These are phyloP conservation scores for Malurus alboscapulatus DNA, from an alignment of 2,113 vertebrate species.

Conservation along the genomic window DNA sequence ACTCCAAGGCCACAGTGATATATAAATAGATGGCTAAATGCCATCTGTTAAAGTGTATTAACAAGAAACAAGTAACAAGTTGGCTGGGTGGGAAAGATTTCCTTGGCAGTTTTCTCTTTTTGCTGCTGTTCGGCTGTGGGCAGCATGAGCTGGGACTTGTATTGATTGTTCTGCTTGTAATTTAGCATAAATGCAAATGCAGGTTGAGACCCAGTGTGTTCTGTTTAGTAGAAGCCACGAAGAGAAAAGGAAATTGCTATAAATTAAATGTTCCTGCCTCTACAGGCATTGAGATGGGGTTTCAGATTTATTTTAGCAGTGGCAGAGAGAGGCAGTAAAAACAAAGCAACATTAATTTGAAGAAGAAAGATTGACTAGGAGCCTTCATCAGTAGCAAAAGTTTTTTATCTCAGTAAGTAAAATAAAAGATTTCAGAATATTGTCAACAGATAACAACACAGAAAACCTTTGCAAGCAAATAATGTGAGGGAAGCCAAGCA, in stretches of 20 bases:
- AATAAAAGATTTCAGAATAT: background rate
- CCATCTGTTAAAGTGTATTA: background rate
- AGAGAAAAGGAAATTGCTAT: conserved; percentile 66
- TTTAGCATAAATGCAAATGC: conserved; percentile 70
- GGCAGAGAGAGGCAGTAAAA: conserved; percentile 52
- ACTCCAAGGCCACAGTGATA: background rate
- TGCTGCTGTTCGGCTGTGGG: background rate
- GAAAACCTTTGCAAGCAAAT: background rate
- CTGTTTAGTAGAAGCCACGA: conserved; percentile 63
- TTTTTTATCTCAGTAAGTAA: conserved; percentile 19
- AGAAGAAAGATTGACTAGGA: conserved; percentile 24
- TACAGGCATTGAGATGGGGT: conserved; percentile 60
- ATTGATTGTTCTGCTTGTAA: conserved; percentile 20
- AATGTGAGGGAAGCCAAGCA: background rate
- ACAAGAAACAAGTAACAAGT: background rate
- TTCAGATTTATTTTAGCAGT: conserved; percentile 62
- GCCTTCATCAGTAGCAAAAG: background rate
- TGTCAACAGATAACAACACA: background rate
- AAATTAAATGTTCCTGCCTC: conserved; percentile 73
- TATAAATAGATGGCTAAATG: background rate
- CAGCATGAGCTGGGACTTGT: background rate
- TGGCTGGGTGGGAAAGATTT: background rate
- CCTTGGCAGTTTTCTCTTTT: background rate
- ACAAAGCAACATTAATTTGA: conserved; percentile 40
- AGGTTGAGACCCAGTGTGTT: conserved; percentile 66